A percentile compares a stretch with the other conserved stretches of the same genome.
Conservation (phyloP, 1,140 invertebrate genomes). For the Lordiphosa mommai region DNA sequence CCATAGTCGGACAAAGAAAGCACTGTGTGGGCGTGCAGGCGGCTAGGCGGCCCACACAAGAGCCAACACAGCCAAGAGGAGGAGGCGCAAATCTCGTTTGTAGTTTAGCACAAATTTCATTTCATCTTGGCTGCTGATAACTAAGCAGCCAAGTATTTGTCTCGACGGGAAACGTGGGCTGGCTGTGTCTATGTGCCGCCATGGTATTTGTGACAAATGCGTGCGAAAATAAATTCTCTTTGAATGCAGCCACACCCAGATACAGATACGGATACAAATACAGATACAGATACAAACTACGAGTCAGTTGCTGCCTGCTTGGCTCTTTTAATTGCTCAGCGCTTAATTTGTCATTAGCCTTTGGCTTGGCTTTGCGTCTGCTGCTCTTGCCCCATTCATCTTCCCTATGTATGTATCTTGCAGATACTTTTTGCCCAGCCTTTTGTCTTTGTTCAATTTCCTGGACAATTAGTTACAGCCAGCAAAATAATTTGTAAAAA, state of each 20-base stretch:
- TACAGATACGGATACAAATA: slow-evolving; percentile 16
- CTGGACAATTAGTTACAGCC: slow-evolving; percentile 69
- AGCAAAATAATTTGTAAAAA: slow-evolving; percentile 56
- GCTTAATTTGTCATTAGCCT: slow-evolving; percentile 76
- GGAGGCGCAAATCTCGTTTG: slow-evolving; percentile 58
- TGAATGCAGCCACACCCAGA: slow-evolving; percentile 41
- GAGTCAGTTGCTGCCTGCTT: slow-evolving; percentile 15
- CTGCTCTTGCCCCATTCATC: slow-evolving; percentile 8
- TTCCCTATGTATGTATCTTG: slow-evolving; percentile 1
- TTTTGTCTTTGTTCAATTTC: slow-evolving; percentile 58
- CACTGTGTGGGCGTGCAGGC: slow-evolving; percentile 46
- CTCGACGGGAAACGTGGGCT: slow-evolving; percentile 41
- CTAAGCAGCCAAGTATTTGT: slow-evolving; percentile 32
- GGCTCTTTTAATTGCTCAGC: slow-evolving; percentile 60
- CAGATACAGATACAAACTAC: slow-evolving; percentile 17
- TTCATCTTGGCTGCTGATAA: slow-evolving; percentile 67
- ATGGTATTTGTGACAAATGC: slow-evolving; percentile 49
- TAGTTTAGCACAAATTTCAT: slow-evolving; percentile 72
- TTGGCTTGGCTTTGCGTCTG: slow-evolving; percentile 45
- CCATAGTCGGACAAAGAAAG: slow-evolving; percentile 37
- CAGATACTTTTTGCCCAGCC: slow-evolving; percentile 6
- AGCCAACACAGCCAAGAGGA: slow-evolving; percentile 30
- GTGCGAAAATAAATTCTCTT: slow-evolving; percentile 68
- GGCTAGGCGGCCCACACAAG: slow-evolving; percentile 1
- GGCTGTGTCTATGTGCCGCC: slow-evolving; percentile 9